phyloP scores from a whole-genome alignment of 2,797 vertebrate species.

The Geotrypetes seraphini region DNA sequence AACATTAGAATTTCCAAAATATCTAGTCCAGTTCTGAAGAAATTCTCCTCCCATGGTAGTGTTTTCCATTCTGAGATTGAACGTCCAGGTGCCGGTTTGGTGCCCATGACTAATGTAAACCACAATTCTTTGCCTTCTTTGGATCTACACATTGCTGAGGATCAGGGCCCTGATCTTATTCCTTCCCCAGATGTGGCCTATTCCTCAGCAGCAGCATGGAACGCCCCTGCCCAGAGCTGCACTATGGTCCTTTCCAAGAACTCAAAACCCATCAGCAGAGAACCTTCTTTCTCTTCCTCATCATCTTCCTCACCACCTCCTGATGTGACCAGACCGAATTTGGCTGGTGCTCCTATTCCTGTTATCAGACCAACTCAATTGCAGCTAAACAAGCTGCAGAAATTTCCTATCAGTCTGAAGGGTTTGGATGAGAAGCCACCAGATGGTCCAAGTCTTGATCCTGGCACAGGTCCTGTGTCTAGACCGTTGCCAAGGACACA shows the following conservation, averaged over 20 bases:
- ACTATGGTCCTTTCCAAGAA: slow-evolving; percentile 9
- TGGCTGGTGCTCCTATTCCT: slow-evolving; percentile 15
- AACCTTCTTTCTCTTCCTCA: slow-evolving; percentile 28
- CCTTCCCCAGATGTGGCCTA: slow-evolving; percentile 4
- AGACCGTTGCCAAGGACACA: slow-evolving; percentile 24
- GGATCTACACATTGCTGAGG: slow-evolving; percentile 63
- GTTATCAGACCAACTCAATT: slow-evolving; percentile 26
- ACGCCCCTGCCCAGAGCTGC: slow-evolving; percentile 7
- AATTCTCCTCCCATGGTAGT: slow-evolving; percentile 59
- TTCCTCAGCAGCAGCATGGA: slow-evolving; percentile 23
- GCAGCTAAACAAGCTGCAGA: slow-evolving; percentile 52
- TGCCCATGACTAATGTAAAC: slow-evolving; percentile 30
- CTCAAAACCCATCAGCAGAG: slow-evolving; percentile 23
- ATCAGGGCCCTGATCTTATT: slow-evolving; percentile 19
- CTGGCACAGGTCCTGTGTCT: slow-evolving; percentile 1
- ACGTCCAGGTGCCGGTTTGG: slow-evolving; percentile 18
- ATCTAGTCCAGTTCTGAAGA: slow-evolving; percentile 42
- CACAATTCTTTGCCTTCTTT: slow-evolving; percentile 57
- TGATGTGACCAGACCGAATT: background rate
- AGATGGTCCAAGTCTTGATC: accelerated
- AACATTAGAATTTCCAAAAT: background rate
- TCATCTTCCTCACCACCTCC: slow-evolving; percentile 18
- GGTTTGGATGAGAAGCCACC: slow-evolving; percentile 30
- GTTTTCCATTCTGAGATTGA: slow-evolving; percentile 54
- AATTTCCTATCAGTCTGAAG: slow-evolving; percentile 61